A percentile compares a stretch with the other conserved stretches of the same genome.
These are phyloP conservation scores for Torymus auratus DNA, from an alignment of 2,888 invertebrate genomes.

Conservation along the genomic window DNA sequence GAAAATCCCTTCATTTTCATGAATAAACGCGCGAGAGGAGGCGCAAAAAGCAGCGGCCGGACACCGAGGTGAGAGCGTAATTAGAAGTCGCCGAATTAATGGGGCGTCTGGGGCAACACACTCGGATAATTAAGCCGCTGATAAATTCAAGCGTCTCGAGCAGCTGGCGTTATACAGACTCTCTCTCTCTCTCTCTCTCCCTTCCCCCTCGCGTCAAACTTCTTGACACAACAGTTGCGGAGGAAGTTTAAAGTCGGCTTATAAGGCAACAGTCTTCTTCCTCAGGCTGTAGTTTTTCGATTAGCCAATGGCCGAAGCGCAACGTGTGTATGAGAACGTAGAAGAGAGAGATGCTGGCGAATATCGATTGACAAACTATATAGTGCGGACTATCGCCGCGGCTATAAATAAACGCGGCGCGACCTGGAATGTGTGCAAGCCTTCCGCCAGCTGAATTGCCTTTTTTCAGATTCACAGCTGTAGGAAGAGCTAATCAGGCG, in stretches of 20 bases:
- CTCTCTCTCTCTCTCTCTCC: slow-evolving; percentile 47
- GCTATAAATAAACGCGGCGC: too few species aligned
- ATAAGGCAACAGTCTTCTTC: neutral
- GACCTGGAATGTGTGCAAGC: too few species aligned
- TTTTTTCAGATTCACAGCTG: too few species aligned
- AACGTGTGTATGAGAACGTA: too few species aligned
- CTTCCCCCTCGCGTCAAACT: slow-evolving; percentile 62
- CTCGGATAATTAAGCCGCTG: slow-evolving; percentile 66
- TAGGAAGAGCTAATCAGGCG: too few species aligned
- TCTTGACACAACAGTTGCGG: slow-evolving; percentile 65
- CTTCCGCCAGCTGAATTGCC: too few species aligned
- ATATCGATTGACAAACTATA: too few species aligned
- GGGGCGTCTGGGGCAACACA: slow-evolving; percentile 56
- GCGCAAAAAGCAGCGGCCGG: slow-evolving; percentile 1
- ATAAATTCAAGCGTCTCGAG: slow-evolving; percentile 63
- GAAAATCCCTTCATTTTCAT: slow-evolving; percentile 51
- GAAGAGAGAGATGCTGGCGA: too few species aligned
- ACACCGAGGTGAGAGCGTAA: slow-evolving; percentile 37
- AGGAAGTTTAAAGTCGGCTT: slow-evolving; percentile 69
- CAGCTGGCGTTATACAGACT: slow-evolving; percentile 56
- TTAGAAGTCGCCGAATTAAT: slow-evolving; percentile 66
- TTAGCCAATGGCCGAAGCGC: too few species aligned
- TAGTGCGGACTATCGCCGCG: too few species aligned
- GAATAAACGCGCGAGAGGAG: slow-evolving; percentile 32
- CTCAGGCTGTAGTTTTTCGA: too few species aligned